These are phyloP conservation scores for Nebria salina DNA, from an alignment of 2,888 invertebrate species.

Conservation along the genomic window DNA sequence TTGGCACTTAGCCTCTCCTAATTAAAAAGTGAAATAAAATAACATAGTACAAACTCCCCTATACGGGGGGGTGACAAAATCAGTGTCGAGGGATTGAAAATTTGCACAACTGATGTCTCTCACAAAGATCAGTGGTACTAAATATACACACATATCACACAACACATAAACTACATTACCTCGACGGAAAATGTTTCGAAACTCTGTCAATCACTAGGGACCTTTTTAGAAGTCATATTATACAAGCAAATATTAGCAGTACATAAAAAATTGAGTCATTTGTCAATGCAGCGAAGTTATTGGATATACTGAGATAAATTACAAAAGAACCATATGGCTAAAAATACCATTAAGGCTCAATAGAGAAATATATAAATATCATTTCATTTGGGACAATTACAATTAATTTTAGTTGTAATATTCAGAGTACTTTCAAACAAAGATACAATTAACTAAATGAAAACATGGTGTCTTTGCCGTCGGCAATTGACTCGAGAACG, in stretches of 20 bases:
- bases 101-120: constrained; percentile 16
- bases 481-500: not conserved
- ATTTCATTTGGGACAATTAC: too few species aligned
- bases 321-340: too few species aligned
- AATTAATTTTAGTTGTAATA: too few species aligned
- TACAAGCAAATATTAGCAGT: constrained; percentile 28
- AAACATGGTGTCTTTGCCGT: not conserved
- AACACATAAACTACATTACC: not conserved
- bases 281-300: not conserved
- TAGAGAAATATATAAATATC: too few species aligned
- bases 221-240: constrained; percentile 24
- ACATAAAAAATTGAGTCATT: constrained; percentile 24
- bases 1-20: not conserved
- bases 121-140: constrained; percentile 12
- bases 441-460: not conserved
- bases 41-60: constrained; percentile 1
- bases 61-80: constrained; percentile 6
- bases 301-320: not conserved
- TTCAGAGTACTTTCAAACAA: not conserved
- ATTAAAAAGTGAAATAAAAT: constrained; percentile 13
- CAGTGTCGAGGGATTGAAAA: not conserved
- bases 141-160: constrained; percentile 7
- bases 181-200: not conserved
- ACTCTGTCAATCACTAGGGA: not conserved
- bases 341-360: too few species aligned